Evolutionary conservation across 2,797 vertebrate genomes (phyloP), one percentile per base, ranked within the genome.

Genomic region (Gymnoscopelus microlampas): DNA sequence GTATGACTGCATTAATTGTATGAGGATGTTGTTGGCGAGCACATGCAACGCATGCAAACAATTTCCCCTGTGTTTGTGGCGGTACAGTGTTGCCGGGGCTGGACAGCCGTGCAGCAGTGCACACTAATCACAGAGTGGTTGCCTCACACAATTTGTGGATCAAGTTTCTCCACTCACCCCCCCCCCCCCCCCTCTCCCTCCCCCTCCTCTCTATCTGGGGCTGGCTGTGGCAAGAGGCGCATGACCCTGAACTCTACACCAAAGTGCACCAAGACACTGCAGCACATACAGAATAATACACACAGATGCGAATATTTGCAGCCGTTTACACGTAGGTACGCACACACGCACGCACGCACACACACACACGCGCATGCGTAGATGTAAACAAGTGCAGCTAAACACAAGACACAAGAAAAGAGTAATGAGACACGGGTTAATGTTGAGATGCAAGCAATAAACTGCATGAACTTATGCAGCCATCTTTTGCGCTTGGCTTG

Each of bases 181-280:
- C 48, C 14, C 12, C 48, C 2, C 48, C 4, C 48, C 4, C 11
- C 4, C 48, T 12, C 48, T 1, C 48, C 1, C 48, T 13, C 48
- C 4, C 48, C 4, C 48, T 13, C 48, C 4, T 35, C 68, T 71
- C 77, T 65, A 35, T 73, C 71, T 1, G 64, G 68, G 26, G 70
- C 63, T 75, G 74, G 80, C 70, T 71, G 79, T 80, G 79, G 49
- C 4, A 73, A 73, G 63, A 71, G 83, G 65, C 84, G 87, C 83
- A 44, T 0, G 69, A 88, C 68, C 69, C 64, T 0, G 60, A 50
- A 65, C 70, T 65, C 63, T 1, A 59, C 70, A 44, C 49, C 66
- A 50, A 63, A 77, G 32, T 80, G 56, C 70, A 65, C 12, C 3
- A 63, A 66, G 65, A 69, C 4, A 24, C 32, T 63, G 76, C 78